Percentiles rank a stretch among this genome's conserved stretches.
Evolutionary conservation across 2,888 invertebrate species (phyloP).

Genomic region (Rambutsinella grinnellia): DNA sequence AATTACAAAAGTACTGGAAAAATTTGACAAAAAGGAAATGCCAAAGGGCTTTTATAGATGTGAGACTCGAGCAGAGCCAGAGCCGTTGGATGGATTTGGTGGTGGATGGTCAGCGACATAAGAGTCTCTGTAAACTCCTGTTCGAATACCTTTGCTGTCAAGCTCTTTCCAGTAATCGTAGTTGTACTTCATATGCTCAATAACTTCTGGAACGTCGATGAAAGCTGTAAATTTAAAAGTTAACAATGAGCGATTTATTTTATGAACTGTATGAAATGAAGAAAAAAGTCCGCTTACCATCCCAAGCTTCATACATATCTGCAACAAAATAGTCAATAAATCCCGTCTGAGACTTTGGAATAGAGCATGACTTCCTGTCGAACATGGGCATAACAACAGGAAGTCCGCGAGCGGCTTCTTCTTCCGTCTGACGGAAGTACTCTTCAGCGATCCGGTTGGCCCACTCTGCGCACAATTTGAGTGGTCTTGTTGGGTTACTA

Average conservation of each 20-base stretch:
- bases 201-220: slow-evolving; percentile 92
- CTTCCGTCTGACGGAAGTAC: slow-evolving; percentile 96
- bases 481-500: slow-evolving; percentile 93
- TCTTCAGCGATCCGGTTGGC: slow-evolving; percentile 96
- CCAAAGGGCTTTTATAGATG: slow-evolving; percentile 41
- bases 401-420: slow-evolving; percentile 88
- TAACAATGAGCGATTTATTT: not conserved
- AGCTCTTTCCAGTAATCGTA: slow-evolving; percentile 91
- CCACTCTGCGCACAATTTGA: slow-evolving; percentile 90
- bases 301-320: slow-evolving; percentile 98
- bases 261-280: not conserved
- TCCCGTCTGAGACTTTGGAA: slow-evolving; percentile 97
- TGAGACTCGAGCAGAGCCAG: slow-evolving; percentile 33
- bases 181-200: slow-evolving; percentile 85
- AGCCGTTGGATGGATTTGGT: slow-evolving; percentile 40
- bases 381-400: slow-evolving; percentile 99
- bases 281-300: slow-evolving; percentile 70
- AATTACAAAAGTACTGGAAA: too few relatives aligned
- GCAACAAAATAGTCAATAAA: slow-evolving; percentile 98
- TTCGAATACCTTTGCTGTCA: slow-evolving; percentile 68
- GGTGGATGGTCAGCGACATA: slow-evolving; percentile 45
- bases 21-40: too few relatives aligned
- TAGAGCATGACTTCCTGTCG: slow-evolving; percentile 93
- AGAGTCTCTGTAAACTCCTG: slow-evolving; percentile 49
- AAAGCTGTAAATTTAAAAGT: slow-evolving; percentile 77